Conservation (phyloP, 2,113 vertebrate species). For the Corythornis cristatus region DNA sequence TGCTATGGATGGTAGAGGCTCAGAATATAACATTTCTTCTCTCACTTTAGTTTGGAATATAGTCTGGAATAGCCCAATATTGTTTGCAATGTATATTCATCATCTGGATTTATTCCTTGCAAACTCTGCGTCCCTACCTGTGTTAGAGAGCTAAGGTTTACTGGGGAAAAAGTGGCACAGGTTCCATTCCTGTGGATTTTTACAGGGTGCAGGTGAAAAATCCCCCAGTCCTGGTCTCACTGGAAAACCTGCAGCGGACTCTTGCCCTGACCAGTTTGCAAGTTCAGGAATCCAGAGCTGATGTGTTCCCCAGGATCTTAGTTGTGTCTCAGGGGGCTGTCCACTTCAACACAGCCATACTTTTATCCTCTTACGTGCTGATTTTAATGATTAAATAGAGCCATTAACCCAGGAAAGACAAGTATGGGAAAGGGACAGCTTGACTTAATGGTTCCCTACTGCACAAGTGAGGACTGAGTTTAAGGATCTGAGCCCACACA, state of each 20-base stretch:
- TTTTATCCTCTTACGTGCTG: not conserved
- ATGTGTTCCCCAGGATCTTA: not conserved
- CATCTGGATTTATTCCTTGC: not conserved
- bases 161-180: not conserved
- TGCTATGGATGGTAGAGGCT: not conserved
- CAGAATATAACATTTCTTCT: not conserved
- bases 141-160: not conserved
- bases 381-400: not conserved
- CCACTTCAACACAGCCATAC: not conserved
- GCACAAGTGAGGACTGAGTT: not conserved
- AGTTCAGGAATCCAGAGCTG: not conserved
- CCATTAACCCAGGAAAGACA: not conserved
- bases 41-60: not conserved
- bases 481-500: slow-evolving; percentile 24
- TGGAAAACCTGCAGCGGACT: not conserved
- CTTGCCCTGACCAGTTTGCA: not conserved
- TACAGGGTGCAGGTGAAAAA: not conserved
- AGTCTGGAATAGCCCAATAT: not conserved
- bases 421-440: not conserved
- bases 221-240: not conserved
- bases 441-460: not conserved
- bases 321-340: not conserved
- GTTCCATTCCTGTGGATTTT: slow-evolving; percentile 34
- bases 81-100: not conserved
- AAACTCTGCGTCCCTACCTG: not conserved